phyloP scores from a whole-genome alignment of 1,140 invertebrate genomes.

The Drosophila punjabiensis region DNA sequence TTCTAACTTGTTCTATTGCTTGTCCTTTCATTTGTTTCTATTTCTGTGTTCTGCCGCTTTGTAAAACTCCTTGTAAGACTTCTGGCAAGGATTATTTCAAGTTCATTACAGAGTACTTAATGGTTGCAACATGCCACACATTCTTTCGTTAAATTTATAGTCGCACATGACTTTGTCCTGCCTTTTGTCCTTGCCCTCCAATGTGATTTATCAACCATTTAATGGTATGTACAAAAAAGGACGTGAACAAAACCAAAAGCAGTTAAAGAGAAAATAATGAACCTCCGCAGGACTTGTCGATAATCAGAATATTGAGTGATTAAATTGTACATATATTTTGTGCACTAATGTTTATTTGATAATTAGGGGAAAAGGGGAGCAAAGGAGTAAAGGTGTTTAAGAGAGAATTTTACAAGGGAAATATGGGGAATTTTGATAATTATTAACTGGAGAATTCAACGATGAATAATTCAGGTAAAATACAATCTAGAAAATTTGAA shows the following conservation, averaged over 20 bases:
- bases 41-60: not conserved
- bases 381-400: not conserved
- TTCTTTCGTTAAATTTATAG: conserved; percentile 35
- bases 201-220: conserved; percentile 43
- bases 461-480: not conserved
- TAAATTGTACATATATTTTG: not conserved
- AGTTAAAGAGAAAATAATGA: conserved; percentile 30
- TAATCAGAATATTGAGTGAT: conserved; percentile 21
- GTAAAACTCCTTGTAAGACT: not conserved
- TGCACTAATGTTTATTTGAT: conserved; percentile 6
- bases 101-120: conserved; percentile 36
- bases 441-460: too few relatives aligned
- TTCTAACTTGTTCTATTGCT: not conserved
- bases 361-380: conserved; percentile 3
- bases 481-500: not conserved
- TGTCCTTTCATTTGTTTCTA: conserved; percentile 1
- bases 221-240: conserved; percentile 34
- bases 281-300: conserved; percentile 10
- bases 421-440: not conserved
- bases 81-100: conserved; percentile 7
- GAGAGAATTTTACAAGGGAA: not conserved
- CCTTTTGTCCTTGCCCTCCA: conserved; percentile 31
- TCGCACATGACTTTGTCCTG: conserved; percentile 37
- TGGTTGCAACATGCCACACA: conserved; percentile 12
- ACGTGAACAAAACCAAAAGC: conserved; percentile 7